Percentiles rank a stretch among this genome's conserved stretches.
phyloP scores from a whole-genome alignment of 2,797 vertebrate genomes.

The Phoebastria nigripes region DNA sequence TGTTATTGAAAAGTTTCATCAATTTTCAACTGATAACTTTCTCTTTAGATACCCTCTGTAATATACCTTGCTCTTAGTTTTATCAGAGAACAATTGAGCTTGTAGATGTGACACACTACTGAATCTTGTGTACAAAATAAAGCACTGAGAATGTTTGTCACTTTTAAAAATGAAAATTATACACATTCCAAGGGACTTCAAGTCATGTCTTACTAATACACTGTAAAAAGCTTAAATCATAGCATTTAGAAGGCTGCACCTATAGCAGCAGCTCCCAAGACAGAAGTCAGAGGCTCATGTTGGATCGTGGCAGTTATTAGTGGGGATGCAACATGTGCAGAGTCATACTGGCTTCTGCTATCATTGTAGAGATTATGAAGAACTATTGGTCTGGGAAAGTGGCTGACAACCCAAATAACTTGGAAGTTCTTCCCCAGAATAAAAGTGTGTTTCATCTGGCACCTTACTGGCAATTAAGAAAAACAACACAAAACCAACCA shows the following conservation, averaged over 20 bases:
- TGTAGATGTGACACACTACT: background rate
- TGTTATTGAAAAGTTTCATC: background rate
- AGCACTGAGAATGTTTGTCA: background rate
- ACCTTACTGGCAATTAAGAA: background rate
- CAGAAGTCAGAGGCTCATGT: background rate
- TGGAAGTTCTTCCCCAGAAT: background rate
- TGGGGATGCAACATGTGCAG: background rate
- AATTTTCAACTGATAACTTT: background rate
- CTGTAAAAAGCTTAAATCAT: background rate
- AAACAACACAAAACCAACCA: background rate
- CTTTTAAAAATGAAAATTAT: background rate
- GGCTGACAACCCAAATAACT: rapidly evolving
- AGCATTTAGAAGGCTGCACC: background rate
- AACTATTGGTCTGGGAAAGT: background rate
- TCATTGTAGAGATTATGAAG: background rate
- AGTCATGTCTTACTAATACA: background rate
- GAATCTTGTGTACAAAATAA: background rate
- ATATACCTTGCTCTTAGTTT: background rate
- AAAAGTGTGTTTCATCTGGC: background rate
- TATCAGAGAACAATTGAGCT: background rate
- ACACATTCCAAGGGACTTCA: background rate
- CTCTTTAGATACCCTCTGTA: background rate
- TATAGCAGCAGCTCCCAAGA: background rate
- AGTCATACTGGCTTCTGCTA: background rate
- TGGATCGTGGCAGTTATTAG: background rate